Conservation (phyloP, 2,113 vertebrate genomes). For the Alethe castanea region DNA sequence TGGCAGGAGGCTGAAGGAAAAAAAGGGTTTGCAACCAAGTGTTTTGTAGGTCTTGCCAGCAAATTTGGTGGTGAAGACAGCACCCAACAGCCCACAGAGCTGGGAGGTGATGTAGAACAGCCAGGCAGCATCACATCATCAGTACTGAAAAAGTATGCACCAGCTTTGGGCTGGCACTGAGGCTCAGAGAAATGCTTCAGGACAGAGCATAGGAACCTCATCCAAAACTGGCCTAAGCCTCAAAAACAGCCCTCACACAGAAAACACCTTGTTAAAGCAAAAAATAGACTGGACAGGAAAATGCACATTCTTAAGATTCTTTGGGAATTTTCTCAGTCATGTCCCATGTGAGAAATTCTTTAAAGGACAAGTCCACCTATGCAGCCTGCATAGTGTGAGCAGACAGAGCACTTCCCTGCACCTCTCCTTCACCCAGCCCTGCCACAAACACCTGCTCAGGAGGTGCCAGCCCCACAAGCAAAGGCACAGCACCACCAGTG, state of each 20-base stretch:
- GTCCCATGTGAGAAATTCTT: background rate
- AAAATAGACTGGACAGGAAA: background rate
- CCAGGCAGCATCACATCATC: background rate
- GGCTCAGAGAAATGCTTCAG: background rate
- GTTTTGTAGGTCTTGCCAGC: background rate
- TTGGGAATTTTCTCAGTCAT: background rate
- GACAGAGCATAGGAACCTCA: background rate
- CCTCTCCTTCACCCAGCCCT: background rate
- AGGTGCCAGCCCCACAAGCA: background rate
- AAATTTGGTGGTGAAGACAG: background rate
- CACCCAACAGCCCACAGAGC: background rate
- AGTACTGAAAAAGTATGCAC: background rate
- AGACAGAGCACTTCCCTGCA: background rate
- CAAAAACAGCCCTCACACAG: background rate
- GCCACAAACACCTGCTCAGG: background rate
- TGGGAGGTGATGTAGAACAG: rapidly evolving
- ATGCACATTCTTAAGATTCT: background rate
- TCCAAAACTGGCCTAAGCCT: background rate
- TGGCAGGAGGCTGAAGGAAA: background rate
- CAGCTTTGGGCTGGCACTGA: background rate
- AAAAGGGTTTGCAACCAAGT: background rate
- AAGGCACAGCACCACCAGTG: background rate
- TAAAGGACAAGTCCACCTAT: background rate
- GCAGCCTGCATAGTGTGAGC: background rate
- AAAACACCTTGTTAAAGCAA: background rate